Evolutionary conservation across 2,113 vertebrate species (phyloP).

Genomic region (Ceuthmochares aereus): DNA sequence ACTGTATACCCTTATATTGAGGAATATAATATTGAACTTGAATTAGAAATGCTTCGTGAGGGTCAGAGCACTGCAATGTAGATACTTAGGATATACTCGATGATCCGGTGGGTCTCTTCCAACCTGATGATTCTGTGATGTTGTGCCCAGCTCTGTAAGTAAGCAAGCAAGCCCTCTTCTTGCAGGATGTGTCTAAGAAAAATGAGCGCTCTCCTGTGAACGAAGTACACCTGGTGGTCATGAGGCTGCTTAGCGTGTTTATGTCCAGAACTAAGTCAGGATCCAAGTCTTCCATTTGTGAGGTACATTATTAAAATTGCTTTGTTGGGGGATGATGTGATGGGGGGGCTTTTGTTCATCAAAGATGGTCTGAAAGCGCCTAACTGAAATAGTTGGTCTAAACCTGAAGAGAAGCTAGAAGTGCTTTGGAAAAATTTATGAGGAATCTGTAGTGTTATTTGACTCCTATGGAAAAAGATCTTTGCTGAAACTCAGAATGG

Average conservation of each 20-base stretch:
- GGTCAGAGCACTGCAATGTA: not conserved
- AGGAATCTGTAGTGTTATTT: not conserved
- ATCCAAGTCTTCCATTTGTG: constrained; percentile 92
- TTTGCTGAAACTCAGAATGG: not conserved
- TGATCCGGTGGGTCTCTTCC: too few relatives aligned
- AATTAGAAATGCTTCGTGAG: not conserved
- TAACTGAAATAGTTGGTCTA: not conserved
- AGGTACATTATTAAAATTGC: constrained; percentile 77
- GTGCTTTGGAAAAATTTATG: not conserved
- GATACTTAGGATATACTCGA: not conserved
- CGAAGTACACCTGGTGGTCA: constrained; percentile 96
- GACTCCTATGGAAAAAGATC: not conserved
- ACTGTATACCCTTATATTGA: not conserved
- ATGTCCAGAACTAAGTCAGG: constrained; percentile 99
- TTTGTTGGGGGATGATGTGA: not conserved
- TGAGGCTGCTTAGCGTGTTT: constrained; percentile 97
- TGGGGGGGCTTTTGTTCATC: not conserved
- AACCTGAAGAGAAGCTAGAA: not conserved
- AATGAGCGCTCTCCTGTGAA: constrained; percentile 93
- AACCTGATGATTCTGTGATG: too few relatives aligned
- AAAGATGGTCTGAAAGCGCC: not conserved
- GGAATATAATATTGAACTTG: not conserved
- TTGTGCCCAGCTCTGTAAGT: not conserved
- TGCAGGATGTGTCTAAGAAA: constrained; percentile 94
- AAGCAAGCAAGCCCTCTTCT: not conserved